Evolutionary conservation across 2,888 invertebrate genomes (phyloP).

Genomic region (Serripes groenlandicus): DNA sequence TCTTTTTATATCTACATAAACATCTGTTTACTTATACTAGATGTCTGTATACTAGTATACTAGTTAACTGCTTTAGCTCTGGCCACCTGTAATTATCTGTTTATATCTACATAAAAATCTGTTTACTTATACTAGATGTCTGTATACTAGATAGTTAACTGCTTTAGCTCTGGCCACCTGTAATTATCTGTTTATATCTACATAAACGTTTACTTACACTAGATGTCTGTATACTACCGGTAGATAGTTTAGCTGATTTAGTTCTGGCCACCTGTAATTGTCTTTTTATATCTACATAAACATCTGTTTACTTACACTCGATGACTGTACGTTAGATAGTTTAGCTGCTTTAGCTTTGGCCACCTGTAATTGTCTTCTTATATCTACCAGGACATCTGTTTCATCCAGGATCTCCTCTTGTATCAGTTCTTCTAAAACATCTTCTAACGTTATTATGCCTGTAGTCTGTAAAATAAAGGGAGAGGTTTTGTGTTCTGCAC

Average conservation of each 20-base stretch:
- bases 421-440: constrained; percentile 85
- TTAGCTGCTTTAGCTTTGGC: constrained; percentile 70
- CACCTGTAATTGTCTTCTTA: constrained; percentile 76
- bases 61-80: constrained; percentile 62
- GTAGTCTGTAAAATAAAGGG: constrained; percentile 65
- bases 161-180: constrained; percentile 76
- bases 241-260: constrained; percentile 35
- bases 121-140: no score
- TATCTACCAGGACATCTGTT: constrained; percentile 80
- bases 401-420: constrained; percentile 86
- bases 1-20: constrained; percentile 76
- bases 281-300: constrained; percentile 76
- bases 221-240: neutral
- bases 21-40: no score
- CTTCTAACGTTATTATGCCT: constrained; percentile 85
- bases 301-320: constrained; percentile 75
- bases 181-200: constrained; percentile 76
- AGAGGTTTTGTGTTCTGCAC: no score
- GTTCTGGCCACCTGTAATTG: constrained; percentile 78
- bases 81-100: constrained; percentile 77
- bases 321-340: neutral
- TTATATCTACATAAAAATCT: constrained; percentile 80
- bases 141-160: neutral
- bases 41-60: no score
- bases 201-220: constrained; percentile 37